Percentiles rank a stretch among this genome's conserved stretches.
phyloP scores from a whole-genome alignment of 2,113 vertebrate species.

The Narcine bancroftii region DNA sequence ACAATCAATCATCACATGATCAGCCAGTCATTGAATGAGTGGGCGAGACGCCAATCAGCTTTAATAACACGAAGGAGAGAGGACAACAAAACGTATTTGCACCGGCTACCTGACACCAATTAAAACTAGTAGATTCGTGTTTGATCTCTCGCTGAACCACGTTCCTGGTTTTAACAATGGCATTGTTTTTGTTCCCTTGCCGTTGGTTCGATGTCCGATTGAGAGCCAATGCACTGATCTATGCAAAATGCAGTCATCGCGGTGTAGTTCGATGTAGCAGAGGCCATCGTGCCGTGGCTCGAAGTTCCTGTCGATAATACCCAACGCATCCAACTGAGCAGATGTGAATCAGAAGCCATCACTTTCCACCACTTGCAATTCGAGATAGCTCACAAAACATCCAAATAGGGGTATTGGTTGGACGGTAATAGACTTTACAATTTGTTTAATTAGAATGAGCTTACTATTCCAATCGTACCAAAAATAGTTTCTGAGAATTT shows the following conservation, averaged over 20 bases:
- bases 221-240: not conserved
- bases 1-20: slow-evolving; percentile 35
- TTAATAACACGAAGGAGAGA: not conserved
- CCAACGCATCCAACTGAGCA: too few species aligned
- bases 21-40: not conserved
- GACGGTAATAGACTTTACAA: not conserved
- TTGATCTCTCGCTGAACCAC: not conserved
- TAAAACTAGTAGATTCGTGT: not conserved
- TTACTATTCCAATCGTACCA: not conserved
- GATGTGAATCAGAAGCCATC: not conserved
- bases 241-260: not conserved
- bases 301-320: not conserved
- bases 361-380: not conserved
- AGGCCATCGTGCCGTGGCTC: not conserved
- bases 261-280: not conserved
- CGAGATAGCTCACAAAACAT: not conserved
- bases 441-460: not conserved
- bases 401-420: not conserved
- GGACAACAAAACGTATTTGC: not conserved
- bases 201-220: not conserved
- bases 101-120: not conserved
- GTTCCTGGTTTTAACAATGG: not conserved
- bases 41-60: slow-evolving; percentile 7
- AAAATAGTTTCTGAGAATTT: not conserved
- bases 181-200: not conserved